phyloP scores from a whole-genome alignment of 1,140 invertebrate genomes.

The Paracyclopina nana region DNA sequence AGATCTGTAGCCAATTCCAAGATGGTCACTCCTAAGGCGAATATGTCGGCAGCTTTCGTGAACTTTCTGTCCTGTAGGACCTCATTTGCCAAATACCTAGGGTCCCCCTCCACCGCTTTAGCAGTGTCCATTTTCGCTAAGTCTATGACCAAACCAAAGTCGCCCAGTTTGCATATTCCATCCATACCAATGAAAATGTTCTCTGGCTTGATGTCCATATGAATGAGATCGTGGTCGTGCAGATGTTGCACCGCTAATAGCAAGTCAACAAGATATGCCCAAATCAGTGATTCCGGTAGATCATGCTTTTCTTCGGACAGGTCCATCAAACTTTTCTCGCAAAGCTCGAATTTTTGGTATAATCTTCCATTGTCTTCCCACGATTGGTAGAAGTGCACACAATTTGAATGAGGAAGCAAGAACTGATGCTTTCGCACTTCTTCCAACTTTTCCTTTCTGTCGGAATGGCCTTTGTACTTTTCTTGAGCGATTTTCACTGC shows the following conservation, averaged over 20 bases:
- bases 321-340: conserved; percentile 21
- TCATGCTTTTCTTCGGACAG: conserved; percentile 26
- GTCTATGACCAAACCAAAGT: conserved; percentile 50
- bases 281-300: conserved; percentile 44
- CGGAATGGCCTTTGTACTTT: not conserved
- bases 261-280: conserved; percentile 22
- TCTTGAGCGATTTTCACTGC: conserved; percentile 11
- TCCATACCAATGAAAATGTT: conserved; percentile 44
- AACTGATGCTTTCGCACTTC: conserved; percentile 14
- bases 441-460: conserved; percentile 3
- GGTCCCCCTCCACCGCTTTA: conserved; percentile 47
- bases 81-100: conserved; percentile 51
- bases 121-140: conserved; percentile 34
- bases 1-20: conserved; percentile 48
- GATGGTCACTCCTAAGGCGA: conserved; percentile 48
- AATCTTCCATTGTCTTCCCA: conserved; percentile 9
- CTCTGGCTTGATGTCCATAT: conserved; percentile 54
- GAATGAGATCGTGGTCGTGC: conserved; percentile 42
- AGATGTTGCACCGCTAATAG: conserved; percentile 36
- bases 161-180: conserved; percentile 45
- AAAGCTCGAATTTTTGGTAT: conserved; percentile 15
- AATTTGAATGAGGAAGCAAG: conserved; percentile 4
- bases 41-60: conserved; percentile 35
- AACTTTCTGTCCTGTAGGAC: conserved; percentile 32
- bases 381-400: conserved; percentile 6